These are phyloP conservation scores for Diadromus collaris DNA, from an alignment of 2,888 invertebrate species.

Conservation along the genomic window DNA sequence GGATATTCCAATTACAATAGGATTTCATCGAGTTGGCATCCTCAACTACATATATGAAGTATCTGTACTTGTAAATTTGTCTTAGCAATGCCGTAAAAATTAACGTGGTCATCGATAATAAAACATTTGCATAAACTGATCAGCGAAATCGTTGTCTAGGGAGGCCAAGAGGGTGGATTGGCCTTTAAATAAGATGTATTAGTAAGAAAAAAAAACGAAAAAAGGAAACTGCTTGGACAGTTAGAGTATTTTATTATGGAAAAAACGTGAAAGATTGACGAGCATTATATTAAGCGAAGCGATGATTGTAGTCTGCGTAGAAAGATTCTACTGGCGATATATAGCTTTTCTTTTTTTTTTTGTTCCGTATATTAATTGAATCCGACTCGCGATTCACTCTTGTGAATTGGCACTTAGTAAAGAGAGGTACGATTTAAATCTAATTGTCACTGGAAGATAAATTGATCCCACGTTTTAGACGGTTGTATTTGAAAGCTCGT, in stretches of 20 bases:
- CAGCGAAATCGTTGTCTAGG: not conserved
- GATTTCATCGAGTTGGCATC: slow-evolving; percentile 22
- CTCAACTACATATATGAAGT: slow-evolving; percentile 36
- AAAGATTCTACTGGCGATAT: slow-evolving; percentile 45
- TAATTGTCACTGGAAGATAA: slow-evolving; percentile 59
- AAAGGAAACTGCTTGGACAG: slow-evolving; percentile 33
- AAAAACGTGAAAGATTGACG: slow-evolving; percentile 52
- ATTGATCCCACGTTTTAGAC: slow-evolving; percentile 73
- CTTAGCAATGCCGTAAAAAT: slow-evolving; percentile 42
- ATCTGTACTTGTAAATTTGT: slow-evolving; percentile 58
- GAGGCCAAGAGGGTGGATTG: not conserved
- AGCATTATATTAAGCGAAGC: slow-evolving; percentile 44
- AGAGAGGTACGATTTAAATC: slow-evolving; percentile 61
- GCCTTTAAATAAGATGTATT: not conserved
- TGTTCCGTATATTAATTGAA: slow-evolving; percentile 22
- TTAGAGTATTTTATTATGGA: slow-evolving; percentile 49
- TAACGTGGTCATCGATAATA: slow-evolving; percentile 48
- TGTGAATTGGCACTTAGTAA: slow-evolving; percentile 64
- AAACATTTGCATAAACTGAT: slow-evolving; percentile 47
- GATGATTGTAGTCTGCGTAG: slow-evolving; percentile 37
- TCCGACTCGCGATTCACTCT: slow-evolving; percentile 33
- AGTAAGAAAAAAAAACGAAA: not conserved
- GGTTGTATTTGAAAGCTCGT: slow-evolving; percentile 77
- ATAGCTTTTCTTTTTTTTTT: slow-evolving; percentile 22
- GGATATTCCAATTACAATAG: slow-evolving; percentile 60